Evolutionary conservation across 2,888 invertebrate species (phyloP).

Genomic region (Coenonympha glycerion): DNA sequence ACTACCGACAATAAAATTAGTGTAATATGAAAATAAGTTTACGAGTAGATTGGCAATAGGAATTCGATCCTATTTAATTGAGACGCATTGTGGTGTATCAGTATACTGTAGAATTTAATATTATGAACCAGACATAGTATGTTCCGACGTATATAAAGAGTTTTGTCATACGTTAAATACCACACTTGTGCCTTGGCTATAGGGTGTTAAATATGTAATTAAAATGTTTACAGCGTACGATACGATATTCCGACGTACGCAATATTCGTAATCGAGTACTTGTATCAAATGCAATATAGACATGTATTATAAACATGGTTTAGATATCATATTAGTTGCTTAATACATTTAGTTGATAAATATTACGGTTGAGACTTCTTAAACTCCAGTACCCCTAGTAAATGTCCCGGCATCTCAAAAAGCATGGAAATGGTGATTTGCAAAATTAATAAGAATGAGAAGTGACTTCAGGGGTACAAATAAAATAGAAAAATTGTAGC

Average conservation of each 20-base stretch:
- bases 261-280: slow-evolving; percentile 13
- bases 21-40: not conserved
- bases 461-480: too few relatives aligned
- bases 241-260: slow-evolving; percentile 22
- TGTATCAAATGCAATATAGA: not conserved
- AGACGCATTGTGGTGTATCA: slow-evolving; percentile 4
- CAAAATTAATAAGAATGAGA: too few relatives aligned
- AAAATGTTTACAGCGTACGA: slow-evolving; percentile 24
- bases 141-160: slow-evolving; percentile 36
- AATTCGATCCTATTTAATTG: not conserved
- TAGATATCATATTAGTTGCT: not conserved
- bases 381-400: too few relatives aligned
- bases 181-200: slow-evolving; percentile 71
- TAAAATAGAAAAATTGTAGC: too few relatives aligned
- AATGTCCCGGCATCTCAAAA: too few relatives aligned
- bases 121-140: slow-evolving; percentile 40
- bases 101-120: slow-evolving; percentile 19
- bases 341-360: not conserved
- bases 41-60: not conserved
- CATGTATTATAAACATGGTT: too few relatives aligned
- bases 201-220: slow-evolving; percentile 59
- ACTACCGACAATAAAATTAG: slow-evolving; percentile 1
- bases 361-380: not conserved
- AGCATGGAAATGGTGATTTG: too few relatives aligned
- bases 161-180: slow-evolving; percentile 48